These are phyloP conservation scores for Polymixis lichenea DNA, from an alignment of 2,888 invertebrate species.

Conservation along the genomic window DNA sequence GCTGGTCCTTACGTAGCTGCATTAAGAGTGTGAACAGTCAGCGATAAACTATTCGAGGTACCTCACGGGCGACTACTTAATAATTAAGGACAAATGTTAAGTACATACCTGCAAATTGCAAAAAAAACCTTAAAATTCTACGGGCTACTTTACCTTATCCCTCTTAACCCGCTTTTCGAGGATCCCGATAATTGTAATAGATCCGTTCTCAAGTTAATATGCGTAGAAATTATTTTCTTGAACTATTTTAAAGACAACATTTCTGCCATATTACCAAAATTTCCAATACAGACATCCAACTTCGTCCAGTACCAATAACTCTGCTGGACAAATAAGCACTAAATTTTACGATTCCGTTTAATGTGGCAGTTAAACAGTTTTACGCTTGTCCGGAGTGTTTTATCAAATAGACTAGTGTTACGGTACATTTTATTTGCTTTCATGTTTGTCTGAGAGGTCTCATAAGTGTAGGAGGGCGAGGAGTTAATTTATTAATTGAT, in stretches of 20 bases:
- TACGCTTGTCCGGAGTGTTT: constrained; percentile 60
- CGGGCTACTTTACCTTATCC: no score
- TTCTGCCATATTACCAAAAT: neutral
- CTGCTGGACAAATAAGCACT: constrained; percentile 63
- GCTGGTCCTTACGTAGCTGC: no score
- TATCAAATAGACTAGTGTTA: constrained; percentile 58
- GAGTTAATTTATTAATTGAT: constrained; percentile 1
- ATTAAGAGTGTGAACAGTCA: no score
- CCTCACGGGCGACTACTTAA: no score
- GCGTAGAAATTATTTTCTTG: no score
- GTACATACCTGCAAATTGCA: no score
- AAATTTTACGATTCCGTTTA: constrained; percentile 67
- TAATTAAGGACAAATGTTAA: no score
- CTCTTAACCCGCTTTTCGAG: no score
- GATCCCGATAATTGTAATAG: no score
- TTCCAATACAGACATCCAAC: neutral
- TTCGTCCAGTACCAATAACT: constrained; percentile 20
- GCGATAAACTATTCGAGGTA: no score
- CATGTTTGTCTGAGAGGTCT: constrained; percentile 4
- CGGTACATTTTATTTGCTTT: constrained; percentile 52
- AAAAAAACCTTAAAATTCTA: no score
- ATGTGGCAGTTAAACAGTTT: constrained; percentile 63
- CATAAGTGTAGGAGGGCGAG: constrained; percentile 1
- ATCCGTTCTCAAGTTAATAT: no score
- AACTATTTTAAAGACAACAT: neutral